Conservation (phyloP, 1,140 invertebrate species). For the Meteorus sp. region DNA sequence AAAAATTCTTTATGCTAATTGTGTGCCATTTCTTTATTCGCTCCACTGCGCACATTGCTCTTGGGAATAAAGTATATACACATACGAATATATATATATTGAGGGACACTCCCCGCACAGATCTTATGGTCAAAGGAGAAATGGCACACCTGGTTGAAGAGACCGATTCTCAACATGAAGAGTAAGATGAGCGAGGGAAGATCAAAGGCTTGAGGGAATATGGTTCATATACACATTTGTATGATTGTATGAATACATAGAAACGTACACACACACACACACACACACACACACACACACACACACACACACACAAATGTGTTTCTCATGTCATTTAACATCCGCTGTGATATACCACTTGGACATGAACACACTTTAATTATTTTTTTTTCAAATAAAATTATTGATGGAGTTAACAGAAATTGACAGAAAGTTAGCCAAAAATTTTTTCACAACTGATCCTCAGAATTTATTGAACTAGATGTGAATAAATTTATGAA, state of each 20-base stretch:
- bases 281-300: too few relatives aligned
- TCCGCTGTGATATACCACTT: too few relatives aligned
- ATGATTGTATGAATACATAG: too few relatives aligned
- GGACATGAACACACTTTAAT: too few relatives aligned
- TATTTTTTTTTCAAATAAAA: too few relatives aligned
- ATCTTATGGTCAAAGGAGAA: constrained; percentile 7
- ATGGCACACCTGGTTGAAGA: constrained; percentile 19
- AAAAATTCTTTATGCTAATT: constrained; percentile 28
- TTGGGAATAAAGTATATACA: constrained; percentile 1
- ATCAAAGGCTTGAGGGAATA: constrained; percentile 19
- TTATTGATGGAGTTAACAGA: too few relatives aligned
- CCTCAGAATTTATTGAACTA: too few relatives aligned
- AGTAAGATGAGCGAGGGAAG: constrained; percentile 20
- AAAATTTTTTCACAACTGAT: too few relatives aligned
- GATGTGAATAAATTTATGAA: too few relatives aligned
- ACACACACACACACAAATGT: background rate
- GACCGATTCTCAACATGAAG: background rate
- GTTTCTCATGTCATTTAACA: too few relatives aligned
- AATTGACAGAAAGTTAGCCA: too few relatives aligned
- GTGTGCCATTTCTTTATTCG: constrained; percentile 15
- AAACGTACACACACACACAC: too few relatives aligned
- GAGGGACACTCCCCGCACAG: constrained; percentile 9
- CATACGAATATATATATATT: background rate
- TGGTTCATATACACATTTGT: constrained; percentile 21
- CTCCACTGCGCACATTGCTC: background rate